Base-by-base conservation (phyloP, 1,140 invertebrate species). In the Calephelis nemesis region DNA sequence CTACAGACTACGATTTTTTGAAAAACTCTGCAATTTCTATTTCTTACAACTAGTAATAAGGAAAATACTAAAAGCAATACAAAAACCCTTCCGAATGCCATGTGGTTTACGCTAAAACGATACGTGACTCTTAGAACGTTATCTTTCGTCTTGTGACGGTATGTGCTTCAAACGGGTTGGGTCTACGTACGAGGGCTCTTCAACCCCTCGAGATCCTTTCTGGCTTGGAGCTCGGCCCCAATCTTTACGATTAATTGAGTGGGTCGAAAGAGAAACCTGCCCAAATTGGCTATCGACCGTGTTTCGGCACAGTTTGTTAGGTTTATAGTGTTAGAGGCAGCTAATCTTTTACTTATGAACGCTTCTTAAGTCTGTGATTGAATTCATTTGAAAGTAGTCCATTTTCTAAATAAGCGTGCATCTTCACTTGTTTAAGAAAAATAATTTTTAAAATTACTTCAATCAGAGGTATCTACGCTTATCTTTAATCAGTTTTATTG, bases 181-280 rank as follows among this genome's bases (percentile, higher is more conserved):
- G 19, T 63, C 30, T 66, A 47, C 47, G 47, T 19, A 48, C 52
- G 13, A 66, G 69, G 15, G 47, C 65, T 39, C 68, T 69, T 65
- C 49, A 69, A 54, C n/a, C 63, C 15, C 68, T 69, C 63, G n/a
- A 65, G 63, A 69, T 60, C 63, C 40, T 64, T 64, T 54, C 68
- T 64, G 19, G 30, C 63, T 69, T 12, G 42, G 45, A 63, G 68
- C 40, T 66, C 47, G 54, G 49, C 60, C 69, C 63, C 68, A 65
- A 70, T 70, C 69, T 70, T 66, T 66, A 70, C 63, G 69, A 70
- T 66, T 70, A 70, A 70, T 70, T 70, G 58, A 66, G 63, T 65
- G 69, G 63, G 68, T 52, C 39, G 48, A 65, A 69, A 69, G 50
- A 47, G 62, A 63, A 63, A 63, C 47, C 42, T 58, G 45, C 62